A percentile compares a stretch with the other conserved stretches of the same genome.
Evolutionary conservation across 2,113 vertebrate genomes (phyloP).

Genomic region (Myiozetetes cayanensis): DNA sequence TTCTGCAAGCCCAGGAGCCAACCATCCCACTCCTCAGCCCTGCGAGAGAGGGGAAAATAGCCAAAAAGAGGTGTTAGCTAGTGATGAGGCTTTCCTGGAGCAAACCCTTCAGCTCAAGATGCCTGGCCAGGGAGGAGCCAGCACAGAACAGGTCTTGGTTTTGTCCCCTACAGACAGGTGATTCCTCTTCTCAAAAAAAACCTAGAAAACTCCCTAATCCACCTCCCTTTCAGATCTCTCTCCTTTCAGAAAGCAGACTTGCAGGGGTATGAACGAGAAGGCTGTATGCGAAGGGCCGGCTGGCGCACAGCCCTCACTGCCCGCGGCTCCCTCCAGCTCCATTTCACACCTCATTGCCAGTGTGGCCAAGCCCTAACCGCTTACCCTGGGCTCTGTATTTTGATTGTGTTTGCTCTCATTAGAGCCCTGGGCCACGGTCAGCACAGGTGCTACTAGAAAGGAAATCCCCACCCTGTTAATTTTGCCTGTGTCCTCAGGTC

Average conservation of each 20-base stretch:
- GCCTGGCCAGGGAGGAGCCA: not conserved
- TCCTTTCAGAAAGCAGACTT: not conserved
- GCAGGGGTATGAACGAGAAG: not conserved
- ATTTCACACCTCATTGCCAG: not conserved
- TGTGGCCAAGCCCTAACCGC: not conserved
- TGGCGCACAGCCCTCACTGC: not conserved
- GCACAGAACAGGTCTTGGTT: not conserved
- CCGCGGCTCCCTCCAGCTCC: not conserved
- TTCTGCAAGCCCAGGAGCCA: not conserved
- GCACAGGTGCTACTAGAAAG: not conserved
- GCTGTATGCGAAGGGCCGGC: not conserved
- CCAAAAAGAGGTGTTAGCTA: not conserved
- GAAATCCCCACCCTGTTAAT: not conserved
- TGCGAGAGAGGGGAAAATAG: rapidly evolving
- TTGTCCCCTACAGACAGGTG: not conserved
- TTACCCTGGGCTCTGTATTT: not conserved
- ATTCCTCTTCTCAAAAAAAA: not conserved
- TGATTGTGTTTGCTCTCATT: constrained; percentile 18
- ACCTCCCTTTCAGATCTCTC: rapidly evolving
- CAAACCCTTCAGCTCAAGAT: not conserved
- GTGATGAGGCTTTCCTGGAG: not conserved
- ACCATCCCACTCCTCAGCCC: rapidly evolving
- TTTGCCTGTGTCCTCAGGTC: not conserved
- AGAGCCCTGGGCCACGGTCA: not conserved
- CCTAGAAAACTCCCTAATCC: not conserved